These are phyloP conservation scores for Callipepla squamata DNA, from an alignment of 2,113 vertebrate species.

Conservation along the genomic window DNA sequence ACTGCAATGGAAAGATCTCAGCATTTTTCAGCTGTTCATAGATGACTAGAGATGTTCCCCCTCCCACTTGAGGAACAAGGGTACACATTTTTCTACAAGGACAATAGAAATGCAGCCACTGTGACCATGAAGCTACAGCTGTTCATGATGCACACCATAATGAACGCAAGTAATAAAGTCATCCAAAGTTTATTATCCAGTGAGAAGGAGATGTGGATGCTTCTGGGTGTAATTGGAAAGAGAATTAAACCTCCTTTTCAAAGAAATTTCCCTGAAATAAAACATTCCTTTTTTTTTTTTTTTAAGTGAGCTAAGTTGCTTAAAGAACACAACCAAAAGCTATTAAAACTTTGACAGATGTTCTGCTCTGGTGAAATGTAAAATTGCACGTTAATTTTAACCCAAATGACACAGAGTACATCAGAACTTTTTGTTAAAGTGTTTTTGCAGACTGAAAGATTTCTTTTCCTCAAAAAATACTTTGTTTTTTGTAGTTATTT, in stretches of 20 bases:
- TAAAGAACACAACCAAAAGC: neutral
- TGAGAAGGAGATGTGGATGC: neutral
- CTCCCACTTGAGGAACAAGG: neutral
- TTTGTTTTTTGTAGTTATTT: neutral
- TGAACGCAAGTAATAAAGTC: neutral
- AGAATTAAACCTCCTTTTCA: neutral
- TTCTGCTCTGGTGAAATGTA: neutral
- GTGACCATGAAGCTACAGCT: neutral
- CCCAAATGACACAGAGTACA: neutral
- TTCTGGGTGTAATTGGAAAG: neutral
- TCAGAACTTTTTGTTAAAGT: neutral
- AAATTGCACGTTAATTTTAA: neutral
- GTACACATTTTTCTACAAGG: neutral
- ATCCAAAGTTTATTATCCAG: neutral
- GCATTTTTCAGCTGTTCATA: neutral
- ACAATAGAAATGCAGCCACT: neutral
- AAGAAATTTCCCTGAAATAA: neutral
- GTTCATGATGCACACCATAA: neutral
- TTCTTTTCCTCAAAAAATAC: neutral
- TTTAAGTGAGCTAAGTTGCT: neutral
- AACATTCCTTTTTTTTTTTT: neutral
- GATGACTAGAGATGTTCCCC: neutral
- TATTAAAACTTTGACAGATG: constrained; percentile 30
- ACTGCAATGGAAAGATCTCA: neutral
- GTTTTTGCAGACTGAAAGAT: neutral